Base-by-base conservation (phyloP, 2,888 invertebrate genomes). In the Epinotia nisella region DNA sequence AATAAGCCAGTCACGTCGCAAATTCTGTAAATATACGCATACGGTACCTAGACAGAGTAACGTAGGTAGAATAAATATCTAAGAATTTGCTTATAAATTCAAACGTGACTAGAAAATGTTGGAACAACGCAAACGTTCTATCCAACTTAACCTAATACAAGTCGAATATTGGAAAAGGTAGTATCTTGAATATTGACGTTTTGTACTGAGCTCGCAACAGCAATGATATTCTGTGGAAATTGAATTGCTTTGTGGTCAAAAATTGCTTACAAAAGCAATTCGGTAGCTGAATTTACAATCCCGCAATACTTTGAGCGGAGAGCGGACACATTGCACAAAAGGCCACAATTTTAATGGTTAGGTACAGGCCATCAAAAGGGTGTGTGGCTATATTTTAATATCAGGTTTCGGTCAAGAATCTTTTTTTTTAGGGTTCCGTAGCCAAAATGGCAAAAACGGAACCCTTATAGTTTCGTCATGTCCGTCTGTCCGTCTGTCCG, bases 71-170 rank as follows among this genome's bases (percentile, higher is more conserved):
- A 64, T 64, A 51, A 51, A 49, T 49, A n/a, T 64, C 49, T 29
- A 24, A 64, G 49, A 29, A 58, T 58, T 64, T 53, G 64, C 29
- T 71, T 65, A 17, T 24, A 17, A 65, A 51, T 59, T 51, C 58
- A 51, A 70, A 71, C 71, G 65, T 65, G 65, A 65, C 71, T 58
- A 11, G 49, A 41, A 41, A 65, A 64, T 70, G 45, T 49, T 61
- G 24, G 24, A 53, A 70, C 49, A 35, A 64, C 17, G 35, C n/a
- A 17, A 29, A 2, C n/a, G 29, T 56, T 21, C 35, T 51, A 53
- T 19, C 58, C 15, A n/a, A 56, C n/a, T 49, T 49, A 49, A 49
- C 49, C 49, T 49, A 49, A 49, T 49, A 49, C 55, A 21, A 21
- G 21, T 56, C 55, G 58, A 58, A 58, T 29, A 58, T 58, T 24